Conservation (phyloP, 2,888 invertebrate species). For the Pinctada fucata region DNA sequence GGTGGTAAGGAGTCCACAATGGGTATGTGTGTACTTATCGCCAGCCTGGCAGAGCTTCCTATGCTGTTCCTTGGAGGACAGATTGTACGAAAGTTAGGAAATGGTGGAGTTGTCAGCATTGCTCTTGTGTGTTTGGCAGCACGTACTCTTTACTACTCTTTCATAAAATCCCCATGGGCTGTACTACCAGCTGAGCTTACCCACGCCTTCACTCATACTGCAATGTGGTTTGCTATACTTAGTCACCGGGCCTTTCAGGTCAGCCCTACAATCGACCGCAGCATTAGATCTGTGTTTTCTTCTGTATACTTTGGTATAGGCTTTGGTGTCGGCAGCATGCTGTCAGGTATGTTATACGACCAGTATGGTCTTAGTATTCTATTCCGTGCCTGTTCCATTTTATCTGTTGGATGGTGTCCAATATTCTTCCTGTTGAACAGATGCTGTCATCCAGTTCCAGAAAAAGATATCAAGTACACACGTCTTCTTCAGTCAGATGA, state of each 20-base stretch:
- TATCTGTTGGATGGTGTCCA: constrained; percentile 61
- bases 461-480: constrained; percentile 62
- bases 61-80: constrained; percentile 65
- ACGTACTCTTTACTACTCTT: constrained; percentile 68
- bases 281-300: constrained; percentile 67
- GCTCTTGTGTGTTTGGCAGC: constrained; percentile 60
- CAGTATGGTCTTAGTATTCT: constrained; percentile 61
- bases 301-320: constrained; percentile 72
- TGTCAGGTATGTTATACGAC: constrained; percentile 69
- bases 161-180: constrained; percentile 69
- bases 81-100: constrained; percentile 64
- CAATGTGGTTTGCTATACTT: constrained; percentile 70
- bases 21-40: constrained; percentile 67
- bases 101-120: constrained; percentile 63
- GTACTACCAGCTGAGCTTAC: constrained; percentile 65
- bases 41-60: constrained; percentile 68
- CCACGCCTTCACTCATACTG: constrained; percentile 70
- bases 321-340: constrained; percentile 64
- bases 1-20: constrained; percentile 65
- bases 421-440: constrained; percentile 59
- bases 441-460: constrained; percentile 62
- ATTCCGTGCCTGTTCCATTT: constrained; percentile 63
- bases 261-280: constrained; percentile 67
- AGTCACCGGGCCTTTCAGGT: constrained; percentile 66
- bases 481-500: constrained; percentile 64